Evolutionary conservation across 2,113 vertebrate species (phyloP), one percentile per base, ranked within the genome.

Genomic region (Syngnathus floridae): DNA sequence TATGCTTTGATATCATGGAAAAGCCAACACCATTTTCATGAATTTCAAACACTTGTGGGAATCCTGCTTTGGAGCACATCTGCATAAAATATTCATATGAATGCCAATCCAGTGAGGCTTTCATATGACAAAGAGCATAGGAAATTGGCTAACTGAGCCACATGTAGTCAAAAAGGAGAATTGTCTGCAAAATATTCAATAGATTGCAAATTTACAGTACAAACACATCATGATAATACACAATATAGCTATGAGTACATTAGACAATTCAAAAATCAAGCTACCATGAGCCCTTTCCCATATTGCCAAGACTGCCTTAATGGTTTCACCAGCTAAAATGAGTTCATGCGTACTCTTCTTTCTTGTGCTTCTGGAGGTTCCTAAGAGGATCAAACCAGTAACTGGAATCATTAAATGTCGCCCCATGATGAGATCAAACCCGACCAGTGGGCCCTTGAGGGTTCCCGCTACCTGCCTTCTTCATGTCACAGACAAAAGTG

Each of bases 401-500:
- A 62, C 76, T 83, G 82, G 79, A 81, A 82, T 69, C 58, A 57
- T 80, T 87, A 83, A 73, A 82, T 68, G 74, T 67, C 65, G 66
- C 64, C 67, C 46, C 67, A 71, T 75, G 81, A 81, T 80, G 71
- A 80, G 75, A 85, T 85, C 77, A 74, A 80, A 82, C 73, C 72
- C 79, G 76, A 74, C 76, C 59, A 16, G 51, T 48, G 11, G 1
- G 48, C 40, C 76, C 74, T 78, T 14, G 54, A 64, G 78, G 70
- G 79, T 51, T 74, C 70, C 70, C 63, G 68, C 17, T 69, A 73
- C 77, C 81, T 84, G 80, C 69, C 26, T 69, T 82, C 73, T 70
- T 84, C 62, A 68, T 73, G 85, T 79, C 78, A 82, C 73, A 82
- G 76, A 80, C 73, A 72, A 78, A 79, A 52, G 72, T 73, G 77